Evolutionary conservation across 2,113 vertebrate genomes (phyloP).

Genomic region (Ifrita kowaldi): DNA sequence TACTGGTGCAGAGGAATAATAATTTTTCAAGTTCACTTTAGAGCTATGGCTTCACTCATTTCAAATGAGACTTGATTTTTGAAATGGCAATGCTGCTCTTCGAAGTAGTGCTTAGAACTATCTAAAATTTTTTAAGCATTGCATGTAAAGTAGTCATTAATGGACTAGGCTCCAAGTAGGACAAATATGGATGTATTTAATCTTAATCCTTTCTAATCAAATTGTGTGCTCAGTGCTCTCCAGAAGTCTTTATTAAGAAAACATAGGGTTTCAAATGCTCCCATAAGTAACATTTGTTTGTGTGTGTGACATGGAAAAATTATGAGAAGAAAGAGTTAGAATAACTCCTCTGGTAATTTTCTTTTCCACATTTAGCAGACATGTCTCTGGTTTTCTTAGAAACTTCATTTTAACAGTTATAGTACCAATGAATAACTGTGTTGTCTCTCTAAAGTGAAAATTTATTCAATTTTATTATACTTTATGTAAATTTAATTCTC

Average conservation of each 20-base stretch:
- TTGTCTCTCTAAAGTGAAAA: slow-evolving; percentile 19
- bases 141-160: neutral
- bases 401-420: slow-evolving; percentile 36
- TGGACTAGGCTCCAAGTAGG: neutral
- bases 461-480: slow-evolving; percentile 17
- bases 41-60: neutral
- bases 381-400: neutral
- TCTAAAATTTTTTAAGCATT: neutral
- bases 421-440: neutral
- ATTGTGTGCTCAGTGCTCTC: neutral
- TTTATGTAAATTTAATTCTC: slow-evolving; percentile 9
- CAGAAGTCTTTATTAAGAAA: slow-evolving; percentile 7
- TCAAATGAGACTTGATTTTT: neutral
- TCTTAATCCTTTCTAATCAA: slow-evolving; percentile 20
- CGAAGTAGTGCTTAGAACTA: neutral
- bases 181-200: slow-evolving; percentile 2
- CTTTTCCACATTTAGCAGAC: neutral
- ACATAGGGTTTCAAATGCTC: neutral
- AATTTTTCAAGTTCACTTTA: neutral
- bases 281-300: neutral
- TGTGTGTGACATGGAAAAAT: neutral
- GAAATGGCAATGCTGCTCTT: neutral
- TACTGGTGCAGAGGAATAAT: neutral
- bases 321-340: neutral
- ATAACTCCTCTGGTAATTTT: neutral